Evolutionary conservation across 2,797 vertebrate genomes (phyloP), one percentile per base, ranked within the genome.

Genomic region (Amphiprion clarkii): DNA sequence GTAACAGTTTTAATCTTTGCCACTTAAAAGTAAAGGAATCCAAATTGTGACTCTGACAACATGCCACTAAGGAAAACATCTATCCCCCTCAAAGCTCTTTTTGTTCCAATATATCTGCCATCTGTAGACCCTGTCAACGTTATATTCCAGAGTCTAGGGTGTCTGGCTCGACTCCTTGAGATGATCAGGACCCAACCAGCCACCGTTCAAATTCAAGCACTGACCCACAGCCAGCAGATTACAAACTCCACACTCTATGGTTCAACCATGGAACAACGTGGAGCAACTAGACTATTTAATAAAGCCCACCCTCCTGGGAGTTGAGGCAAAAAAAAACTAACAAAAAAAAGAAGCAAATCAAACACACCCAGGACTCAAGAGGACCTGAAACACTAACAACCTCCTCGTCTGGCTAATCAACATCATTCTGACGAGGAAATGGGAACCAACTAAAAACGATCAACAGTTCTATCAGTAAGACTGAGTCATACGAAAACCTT

Each of bases 81-180:
- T 48, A 16, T 52, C 25, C 67, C 69, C 5, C 6, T 44, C 23
- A 4, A 23, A 51, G 75, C 51, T 27, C 14, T 9, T 58, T 67
- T 55, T 67, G 21, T 64, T 78, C 67, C 12, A 52, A 67, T 23
- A 16, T 79, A 78, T 88, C 76, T 86, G 78, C 85, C 79, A n/a
- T 19, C 65, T 62, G 39, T 21, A 62, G 51, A 51, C 39, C n/a
- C 13, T 2, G 40, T 10, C 17, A 1, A n/a, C 2, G 7, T 39
- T 71, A 52, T 19, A 52, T 21, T 54, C 23, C 33, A 64, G 42
- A 57, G 48, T 63, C 56, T 21, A 3, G 4, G 55, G 60, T 3
- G 0, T 44, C 42, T 1, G 48, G 27, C 66, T 51, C 8, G 42
- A 71, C 33, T 54, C 27, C 74, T 48, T 62, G 46, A 61, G 65